phyloP scores from a whole-genome alignment of 2,797 vertebrate species.

The Chlorospingus semifuscus region DNA sequence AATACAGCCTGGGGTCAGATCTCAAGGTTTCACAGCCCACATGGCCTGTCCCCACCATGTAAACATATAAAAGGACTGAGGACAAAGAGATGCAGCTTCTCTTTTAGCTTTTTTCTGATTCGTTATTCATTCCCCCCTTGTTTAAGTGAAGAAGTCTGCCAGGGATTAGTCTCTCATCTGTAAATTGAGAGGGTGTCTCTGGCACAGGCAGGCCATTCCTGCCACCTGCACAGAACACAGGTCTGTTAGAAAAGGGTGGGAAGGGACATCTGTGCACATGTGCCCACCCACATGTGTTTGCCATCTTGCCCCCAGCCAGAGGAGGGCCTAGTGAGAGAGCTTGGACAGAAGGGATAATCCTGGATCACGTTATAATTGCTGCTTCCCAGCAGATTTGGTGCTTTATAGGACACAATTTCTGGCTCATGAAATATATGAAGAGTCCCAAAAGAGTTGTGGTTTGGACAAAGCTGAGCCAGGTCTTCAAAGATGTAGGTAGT shows the following conservation, averaged over 20 bases:
- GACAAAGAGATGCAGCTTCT: neutral
- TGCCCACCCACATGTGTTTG: neutral
- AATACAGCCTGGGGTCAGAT: slow-evolving; percentile 29
- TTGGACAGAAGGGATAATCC: neutral
- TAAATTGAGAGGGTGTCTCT: neutral
- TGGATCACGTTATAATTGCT: neutral
- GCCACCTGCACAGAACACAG: rapidly evolving
- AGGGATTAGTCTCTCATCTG: neutral
- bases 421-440: neutral
- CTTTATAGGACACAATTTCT: neutral
- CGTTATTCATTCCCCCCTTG: rapidly evolving
- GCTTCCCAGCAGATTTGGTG: neutral
- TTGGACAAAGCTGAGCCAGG: neutral
- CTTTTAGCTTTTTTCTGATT: neutral
- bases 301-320: neutral
- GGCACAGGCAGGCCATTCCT: neutral
- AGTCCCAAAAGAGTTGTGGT: neutral
- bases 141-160: neutral
- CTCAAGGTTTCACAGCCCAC: slow-evolving; percentile 14
- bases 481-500: neutral
- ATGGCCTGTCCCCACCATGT: neutral
- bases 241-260: neutral
- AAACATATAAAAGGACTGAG: neutral
- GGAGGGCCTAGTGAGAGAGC: neutral
- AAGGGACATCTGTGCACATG: rapidly evolving